A percentile compares a stretch with the other conserved stretches of the same genome.
phyloP scores from a whole-genome alignment of 1,140 invertebrate species.

The Asbolus verrucosus region DNA sequence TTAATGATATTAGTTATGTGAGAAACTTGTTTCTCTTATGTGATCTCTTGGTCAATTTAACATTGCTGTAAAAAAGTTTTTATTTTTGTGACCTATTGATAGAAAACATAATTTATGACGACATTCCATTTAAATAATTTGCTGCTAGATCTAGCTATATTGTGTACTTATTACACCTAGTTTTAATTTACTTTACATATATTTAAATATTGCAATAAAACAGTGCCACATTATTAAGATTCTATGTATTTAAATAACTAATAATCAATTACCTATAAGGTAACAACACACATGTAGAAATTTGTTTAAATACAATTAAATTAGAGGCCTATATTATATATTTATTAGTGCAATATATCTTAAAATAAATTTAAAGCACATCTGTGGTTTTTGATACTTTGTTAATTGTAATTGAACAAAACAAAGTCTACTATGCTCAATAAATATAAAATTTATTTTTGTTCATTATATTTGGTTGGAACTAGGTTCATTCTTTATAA shows the following conservation, averaged over 20 bases:
- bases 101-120: conserved; percentile 20
- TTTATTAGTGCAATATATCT: conserved; percentile 37
- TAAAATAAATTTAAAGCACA: conserved; percentile 40
- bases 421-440: conserved; percentile 36
- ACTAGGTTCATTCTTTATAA: neutral
- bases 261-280: neutral
- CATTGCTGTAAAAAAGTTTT: conserved; percentile 24
- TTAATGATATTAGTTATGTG: conserved; percentile 34
- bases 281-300: conserved; percentile 30
- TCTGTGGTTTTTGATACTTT: conserved; percentile 43
- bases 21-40: conserved; percentile 24
- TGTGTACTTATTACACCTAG: conserved; percentile 38
- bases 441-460: conserved; percentile 7
- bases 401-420: conserved; percentile 32
- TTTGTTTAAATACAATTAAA: conserved; percentile 34
- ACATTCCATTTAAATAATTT: conserved; percentile 28
- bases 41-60: conserved; percentile 47
- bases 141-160: conserved; percentile 8
- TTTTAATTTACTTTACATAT: conserved; percentile 31
- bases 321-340: conserved; percentile 41
- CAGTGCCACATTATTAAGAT: conserved; percentile 40
- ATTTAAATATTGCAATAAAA: conserved; percentile 42
- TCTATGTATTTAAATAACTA: conserved; percentile 27
- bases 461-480: neutral
- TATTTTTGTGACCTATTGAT: conserved; percentile 9